Evolutionary conservation across 2,113 vertebrate genomes (phyloP).

Genomic region (Lontra canadensis): DNA sequence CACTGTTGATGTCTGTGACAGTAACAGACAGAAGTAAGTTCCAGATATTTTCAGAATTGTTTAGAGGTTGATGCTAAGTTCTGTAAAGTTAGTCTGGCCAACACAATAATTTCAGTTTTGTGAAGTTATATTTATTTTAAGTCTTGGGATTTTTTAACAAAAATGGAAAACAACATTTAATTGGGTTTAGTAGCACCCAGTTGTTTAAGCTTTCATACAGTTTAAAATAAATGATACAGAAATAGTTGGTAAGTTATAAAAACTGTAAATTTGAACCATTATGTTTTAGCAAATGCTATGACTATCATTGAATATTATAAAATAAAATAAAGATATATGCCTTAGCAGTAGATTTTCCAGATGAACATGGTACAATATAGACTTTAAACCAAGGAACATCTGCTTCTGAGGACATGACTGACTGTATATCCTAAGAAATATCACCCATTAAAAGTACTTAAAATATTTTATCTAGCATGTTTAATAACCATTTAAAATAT

Average conservation of each 20-base stretch:
- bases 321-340: not conserved
- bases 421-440: not conserved
- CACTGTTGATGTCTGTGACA: not conserved
- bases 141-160: not conserved
- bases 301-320: not conserved
- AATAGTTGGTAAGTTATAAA: not conserved
- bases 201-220: not conserved
- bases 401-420: not conserved
- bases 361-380: not conserved
- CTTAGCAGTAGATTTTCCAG: not conserved
- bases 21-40: not conserved
- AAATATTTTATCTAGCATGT: not conserved
- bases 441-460: not conserved
- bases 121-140: slow-evolving; percentile 40
- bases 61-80: not conserved
- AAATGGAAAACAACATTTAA: slow-evolving; percentile 27
- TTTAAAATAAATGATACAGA: slow-evolving; percentile 10
- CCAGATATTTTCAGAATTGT: not conserved
- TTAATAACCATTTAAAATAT: not conserved
- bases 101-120: not conserved
- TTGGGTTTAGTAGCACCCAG: not conserved
- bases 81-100: not conserved
- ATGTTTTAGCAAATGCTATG: not conserved
- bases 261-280: not conserved
- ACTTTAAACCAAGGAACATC: not conserved